phyloP scores from a whole-genome alignment of 2,797 vertebrate species.

The Cossypha caffra region DNA sequence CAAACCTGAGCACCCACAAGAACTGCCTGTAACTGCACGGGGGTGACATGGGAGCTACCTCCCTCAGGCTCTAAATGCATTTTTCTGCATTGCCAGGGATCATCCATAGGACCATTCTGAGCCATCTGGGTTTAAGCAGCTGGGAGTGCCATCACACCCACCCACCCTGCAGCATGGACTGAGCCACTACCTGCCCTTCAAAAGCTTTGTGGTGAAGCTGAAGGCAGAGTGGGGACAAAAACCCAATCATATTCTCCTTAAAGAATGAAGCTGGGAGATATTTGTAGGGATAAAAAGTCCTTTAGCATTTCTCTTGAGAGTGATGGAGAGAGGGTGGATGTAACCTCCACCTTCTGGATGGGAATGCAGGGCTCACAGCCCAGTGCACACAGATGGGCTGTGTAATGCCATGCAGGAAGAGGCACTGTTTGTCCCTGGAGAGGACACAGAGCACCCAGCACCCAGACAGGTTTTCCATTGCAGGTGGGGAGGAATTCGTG shows the following conservation, averaged over 20 bases:
- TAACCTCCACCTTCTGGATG: not conserved
- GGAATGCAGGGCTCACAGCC: not conserved
- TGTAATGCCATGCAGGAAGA: not conserved
- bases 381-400: fast-evolving
- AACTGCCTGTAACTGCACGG: not conserved
- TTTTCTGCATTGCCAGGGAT: not conserved
- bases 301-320: not conserved
- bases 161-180: fast-evolving
- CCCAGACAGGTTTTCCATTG: fast-evolving
- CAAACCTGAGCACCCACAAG: not conserved
- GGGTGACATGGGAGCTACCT: fast-evolving
- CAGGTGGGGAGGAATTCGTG: not conserved
- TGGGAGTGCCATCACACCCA: fast-evolving
- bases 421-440: not conserved
- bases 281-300: not conserved
- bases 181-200: not conserved
- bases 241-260: fast-evolving
- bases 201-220: not conserved
- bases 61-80: not conserved
- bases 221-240: not conserved
- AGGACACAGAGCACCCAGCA: fast-evolving
- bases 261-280: not conserved
- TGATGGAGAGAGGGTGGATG: not conserved
- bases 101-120: fast-evolving
- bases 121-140: not conserved